Evolutionary conservation across 2,888 invertebrate genomes (phyloP).

Genomic region (Perdita meconis): DNA sequence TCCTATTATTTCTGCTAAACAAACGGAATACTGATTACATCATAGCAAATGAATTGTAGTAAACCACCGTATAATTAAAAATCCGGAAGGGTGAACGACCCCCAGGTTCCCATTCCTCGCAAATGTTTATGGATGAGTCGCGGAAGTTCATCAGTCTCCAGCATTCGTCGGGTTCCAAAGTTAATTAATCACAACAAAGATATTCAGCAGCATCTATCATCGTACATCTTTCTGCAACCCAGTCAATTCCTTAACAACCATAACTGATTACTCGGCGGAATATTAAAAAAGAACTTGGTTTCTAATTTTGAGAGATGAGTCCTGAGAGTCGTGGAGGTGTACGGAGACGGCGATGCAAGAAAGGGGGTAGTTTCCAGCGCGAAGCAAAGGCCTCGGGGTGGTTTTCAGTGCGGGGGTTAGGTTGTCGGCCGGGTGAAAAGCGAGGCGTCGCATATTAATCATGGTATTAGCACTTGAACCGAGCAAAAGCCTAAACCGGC

Average conservation of each 20-base stretch:
- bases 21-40: too few species aligned
- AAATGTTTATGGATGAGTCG: slow-evolving; percentile 32
- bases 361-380: slow-evolving; percentile 14
- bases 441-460: slow-evolving; percentile 68
- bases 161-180: slow-evolving; percentile 32
- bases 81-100: too few species aligned
- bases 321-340: too few species aligned
- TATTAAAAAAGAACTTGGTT: too few species aligned
- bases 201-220: slow-evolving; percentile 33
- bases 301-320: too few species aligned
- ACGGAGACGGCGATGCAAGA: neutral
- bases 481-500: slow-evolving; percentile 50
- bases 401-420: slow-evolving; percentile 16
- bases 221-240: slow-evolving; percentile 31
- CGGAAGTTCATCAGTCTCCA: slow-evolving; percentile 44
- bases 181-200: slow-evolving; percentile 37
- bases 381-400: neutral
- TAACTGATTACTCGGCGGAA: slow-evolving; percentile 20
- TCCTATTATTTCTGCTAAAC: too few species aligned
- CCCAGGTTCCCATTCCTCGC: neutral
- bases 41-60: too few species aligned
- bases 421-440: slow-evolving; percentile 43
- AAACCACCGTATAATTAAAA: too few species aligned
- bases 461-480: slow-evolving; percentile 62
- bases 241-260: slow-evolving; percentile 1